These are phyloP conservation scores for Anolis apletophallus DNA, from an alignment of 2,797 vertebrate genomes.

Conservation along the genomic window DNA sequence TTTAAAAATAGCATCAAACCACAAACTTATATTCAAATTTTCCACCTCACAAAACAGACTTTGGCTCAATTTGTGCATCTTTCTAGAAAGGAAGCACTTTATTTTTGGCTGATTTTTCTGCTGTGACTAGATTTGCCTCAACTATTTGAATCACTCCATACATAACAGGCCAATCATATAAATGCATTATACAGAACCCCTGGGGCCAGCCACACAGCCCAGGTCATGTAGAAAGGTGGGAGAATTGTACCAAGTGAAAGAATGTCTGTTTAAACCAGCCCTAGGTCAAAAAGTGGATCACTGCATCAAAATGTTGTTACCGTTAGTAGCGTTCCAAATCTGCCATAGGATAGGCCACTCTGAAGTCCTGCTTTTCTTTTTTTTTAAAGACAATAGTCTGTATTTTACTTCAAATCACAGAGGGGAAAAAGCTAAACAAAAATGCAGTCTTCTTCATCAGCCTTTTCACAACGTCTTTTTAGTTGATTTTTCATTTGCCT, in stretches of 20 bases:
- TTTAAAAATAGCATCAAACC: not conserved
- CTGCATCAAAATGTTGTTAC: not conserved
- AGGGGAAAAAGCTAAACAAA: not conserved
- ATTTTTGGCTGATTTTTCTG: not conserved
- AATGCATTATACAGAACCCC: not conserved
- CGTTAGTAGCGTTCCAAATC: constrained; percentile 61
- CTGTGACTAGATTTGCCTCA: not conserved
- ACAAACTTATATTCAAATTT: constrained; percentile 18
- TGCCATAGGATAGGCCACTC: not conserved
- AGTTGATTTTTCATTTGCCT: constrained; percentile 52
- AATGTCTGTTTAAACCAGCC: constrained; percentile 34
- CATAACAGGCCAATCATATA: no score
- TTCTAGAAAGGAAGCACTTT: not conserved
- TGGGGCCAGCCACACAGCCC: not conserved
- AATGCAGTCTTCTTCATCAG: constrained; percentile 49
- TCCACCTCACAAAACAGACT: not conserved
- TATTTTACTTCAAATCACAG: constrained; percentile 47
- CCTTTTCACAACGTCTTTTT: constrained; percentile 72
- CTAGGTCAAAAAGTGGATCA: constrained; percentile 44
- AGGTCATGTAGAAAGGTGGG: not conserved
- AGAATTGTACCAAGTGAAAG: constrained; percentile 8
- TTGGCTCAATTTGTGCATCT: not conserved
- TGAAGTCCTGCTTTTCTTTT: constrained; percentile 37
- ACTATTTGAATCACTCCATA: not conserved
- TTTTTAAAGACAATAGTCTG: constrained; percentile 29